A percentile compares a stretch with the other conserved stretches of the same genome.
These are phyloP conservation scores for Leiothrix lutea DNA, from an alignment of 2,113 vertebrate species.

Conservation along the genomic window DNA sequence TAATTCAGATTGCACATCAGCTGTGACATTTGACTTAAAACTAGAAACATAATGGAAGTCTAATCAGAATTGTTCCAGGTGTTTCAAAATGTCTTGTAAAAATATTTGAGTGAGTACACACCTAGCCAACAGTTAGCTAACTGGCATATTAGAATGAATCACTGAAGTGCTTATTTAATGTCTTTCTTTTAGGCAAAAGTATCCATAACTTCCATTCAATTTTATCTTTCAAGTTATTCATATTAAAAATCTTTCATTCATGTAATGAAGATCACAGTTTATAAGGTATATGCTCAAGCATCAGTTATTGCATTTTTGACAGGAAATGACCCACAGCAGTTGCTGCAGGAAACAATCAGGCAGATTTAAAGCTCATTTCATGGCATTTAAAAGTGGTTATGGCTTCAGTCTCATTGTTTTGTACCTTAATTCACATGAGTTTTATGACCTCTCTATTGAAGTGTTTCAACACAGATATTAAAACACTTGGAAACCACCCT, in stretches of 20 bases:
- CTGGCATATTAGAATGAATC: background rate
- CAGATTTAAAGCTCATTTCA: constrained; percentile 22
- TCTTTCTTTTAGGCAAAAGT: background rate
- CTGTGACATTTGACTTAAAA: background rate
- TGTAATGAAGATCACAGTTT: background rate
- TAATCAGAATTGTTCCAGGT: background rate
- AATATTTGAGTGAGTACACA: background rate
- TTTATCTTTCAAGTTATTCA: background rate
- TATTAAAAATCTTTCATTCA: background rate
- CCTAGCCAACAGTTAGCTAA: background rate
- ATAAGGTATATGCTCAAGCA: background rate
- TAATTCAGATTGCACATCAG: background rate
- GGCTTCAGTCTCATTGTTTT: constrained; percentile 9
- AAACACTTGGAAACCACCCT: background rate
- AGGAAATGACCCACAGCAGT: background rate
- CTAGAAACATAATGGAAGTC: background rate
- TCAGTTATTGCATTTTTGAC: constrained; percentile 6
- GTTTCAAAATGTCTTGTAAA: background rate
- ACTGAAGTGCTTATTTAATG: background rate
- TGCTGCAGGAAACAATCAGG: constrained; percentile 30
- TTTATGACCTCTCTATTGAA: constrained; percentile 7
- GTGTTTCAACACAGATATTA: constrained; percentile 26
- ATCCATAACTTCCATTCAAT: background rate
- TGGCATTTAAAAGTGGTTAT: constrained; percentile 3
- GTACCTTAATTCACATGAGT: constrained; percentile 28